Evolutionary conservation across 2,888 invertebrate genomes (phyloP).

Genomic region (Chymomyza fuscimana): DNA sequence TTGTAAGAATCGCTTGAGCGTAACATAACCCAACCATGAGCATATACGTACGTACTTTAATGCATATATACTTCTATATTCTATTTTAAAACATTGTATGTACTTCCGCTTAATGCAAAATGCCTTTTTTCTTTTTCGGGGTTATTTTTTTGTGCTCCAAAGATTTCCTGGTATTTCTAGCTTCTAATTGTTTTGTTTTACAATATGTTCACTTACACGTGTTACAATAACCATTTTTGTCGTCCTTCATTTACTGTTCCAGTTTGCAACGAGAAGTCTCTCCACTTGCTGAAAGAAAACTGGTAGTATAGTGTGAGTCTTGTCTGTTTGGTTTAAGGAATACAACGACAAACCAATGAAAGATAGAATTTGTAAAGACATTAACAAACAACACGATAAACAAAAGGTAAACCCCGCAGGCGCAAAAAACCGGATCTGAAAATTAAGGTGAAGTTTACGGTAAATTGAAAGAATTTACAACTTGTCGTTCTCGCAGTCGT

Average conservation of each 20-base stretch:
- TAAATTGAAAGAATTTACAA: conserved; percentile 76
- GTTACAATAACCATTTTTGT: conserved; percentile 89
- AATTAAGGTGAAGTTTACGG: conserved; percentile 80
- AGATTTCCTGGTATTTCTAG: conserved; percentile 27
- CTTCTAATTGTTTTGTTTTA: background rate
- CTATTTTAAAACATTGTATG: background rate
- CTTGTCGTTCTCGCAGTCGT: conserved; percentile 37
- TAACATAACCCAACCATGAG: conserved; percentile 65
- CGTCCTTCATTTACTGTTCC: conserved; percentile 80
- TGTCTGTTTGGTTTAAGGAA: background rate
- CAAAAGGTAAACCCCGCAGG: conserved; percentile 51
- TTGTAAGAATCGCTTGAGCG: conserved; percentile 72
- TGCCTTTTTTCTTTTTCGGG: conserved; percentile 26
- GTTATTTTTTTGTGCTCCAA: conserved; percentile 20
- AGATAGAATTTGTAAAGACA: conserved; percentile 3
- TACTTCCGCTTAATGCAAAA: conserved; percentile 44
- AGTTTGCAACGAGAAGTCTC: conserved; percentile 51
- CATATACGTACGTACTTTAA: conserved; percentile 17
- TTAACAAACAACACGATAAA: conserved; percentile 15
- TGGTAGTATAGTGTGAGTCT: background rate
- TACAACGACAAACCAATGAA: background rate
- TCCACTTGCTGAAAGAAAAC: conserved; percentile 39
- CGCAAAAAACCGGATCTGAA: conserved; percentile 65
- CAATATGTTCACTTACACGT: conserved; percentile 82
- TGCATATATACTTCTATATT: conserved; percentile 6